A percentile compares a stretch with the other conserved stretches of the same genome.
phyloP scores from a whole-genome alignment of 1,140 invertebrate genomes.

The Zaprionus ornatus region DNA sequence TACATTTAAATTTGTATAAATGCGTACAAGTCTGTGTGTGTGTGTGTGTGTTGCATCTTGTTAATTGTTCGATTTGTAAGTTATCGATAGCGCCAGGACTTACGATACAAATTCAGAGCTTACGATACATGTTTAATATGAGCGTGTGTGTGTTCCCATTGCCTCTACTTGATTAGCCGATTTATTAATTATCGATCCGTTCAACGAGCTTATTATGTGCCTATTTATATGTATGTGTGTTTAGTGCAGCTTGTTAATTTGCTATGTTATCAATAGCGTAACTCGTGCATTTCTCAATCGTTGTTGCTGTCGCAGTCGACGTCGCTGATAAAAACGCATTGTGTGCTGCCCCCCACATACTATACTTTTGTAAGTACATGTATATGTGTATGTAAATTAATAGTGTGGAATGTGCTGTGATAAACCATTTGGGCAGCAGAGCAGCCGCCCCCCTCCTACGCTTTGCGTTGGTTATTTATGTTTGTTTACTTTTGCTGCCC shows the following conservation, averaged over 20 bases:
- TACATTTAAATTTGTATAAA: background rate
- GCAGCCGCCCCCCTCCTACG: background rate
- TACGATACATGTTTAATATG: background rate
- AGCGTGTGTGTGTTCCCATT: background rate
- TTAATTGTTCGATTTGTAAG: constrained; percentile 47
- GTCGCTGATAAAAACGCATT: constrained; percentile 18
- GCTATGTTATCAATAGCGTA: constrained; percentile 37
- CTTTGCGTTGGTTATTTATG: constrained; percentile 29
- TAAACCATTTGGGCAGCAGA: constrained; percentile 23
- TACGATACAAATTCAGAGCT: background rate
- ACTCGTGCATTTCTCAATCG: background rate
- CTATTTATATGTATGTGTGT: background rate
- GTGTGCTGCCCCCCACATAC: constrained; percentile 1
- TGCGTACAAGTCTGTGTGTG: background rate
- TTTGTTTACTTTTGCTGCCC: constrained; percentile 40
- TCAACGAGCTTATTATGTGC: background rate
- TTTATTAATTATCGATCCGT: constrained; percentile 1
- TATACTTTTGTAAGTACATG: background rate
- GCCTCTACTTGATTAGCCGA: background rate
- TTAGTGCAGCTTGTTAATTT: constrained; percentile 43
- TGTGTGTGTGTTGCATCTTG: constrained; percentile 20
- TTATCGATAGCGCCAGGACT: constrained; percentile 33
- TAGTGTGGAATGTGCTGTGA: constrained; percentile 32
- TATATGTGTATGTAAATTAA: constrained; percentile 14
- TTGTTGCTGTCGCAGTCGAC: background rate